Conservation (phyloP, 2,888 invertebrate species). For the Phalera bucephala region DNA sequence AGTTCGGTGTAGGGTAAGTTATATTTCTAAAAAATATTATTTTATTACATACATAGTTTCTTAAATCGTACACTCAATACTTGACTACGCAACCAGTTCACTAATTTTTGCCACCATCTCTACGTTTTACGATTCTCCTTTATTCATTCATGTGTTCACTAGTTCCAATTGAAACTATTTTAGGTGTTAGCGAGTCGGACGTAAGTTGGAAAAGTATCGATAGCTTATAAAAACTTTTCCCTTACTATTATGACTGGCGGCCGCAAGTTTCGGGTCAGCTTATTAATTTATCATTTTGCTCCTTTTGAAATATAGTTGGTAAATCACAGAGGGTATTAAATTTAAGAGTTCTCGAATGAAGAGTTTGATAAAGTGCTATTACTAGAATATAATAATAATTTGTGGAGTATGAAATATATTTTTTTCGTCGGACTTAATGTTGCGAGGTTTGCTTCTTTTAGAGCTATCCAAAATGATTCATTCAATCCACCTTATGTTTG, state of each 20-base stretch:
- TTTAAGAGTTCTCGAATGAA: too few relatives aligned
- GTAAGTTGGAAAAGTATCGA: slow-evolving; percentile 14
- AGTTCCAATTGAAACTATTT: slow-evolving; percentile 22
- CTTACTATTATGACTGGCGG: slow-evolving; percentile 22
- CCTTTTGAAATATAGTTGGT: slow-evolving; percentile 11
- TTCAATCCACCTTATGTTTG: too few relatives aligned
- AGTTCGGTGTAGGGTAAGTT: too few relatives aligned
- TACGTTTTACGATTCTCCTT: slow-evolving; percentile 24
- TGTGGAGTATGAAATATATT: too few relatives aligned
- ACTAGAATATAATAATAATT: too few relatives aligned
- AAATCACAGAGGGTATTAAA: too few relatives aligned
- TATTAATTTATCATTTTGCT: slow-evolving; percentile 19
- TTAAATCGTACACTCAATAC: neutral
- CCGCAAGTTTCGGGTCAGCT: slow-evolving; percentile 9
- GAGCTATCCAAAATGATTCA: too few relatives aligned
- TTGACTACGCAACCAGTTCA: slow-evolving; percentile 25
- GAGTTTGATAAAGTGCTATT: too few relatives aligned
- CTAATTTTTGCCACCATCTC: slow-evolving; percentile 16
- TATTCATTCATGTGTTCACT: slow-evolving; percentile 24
- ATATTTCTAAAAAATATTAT: too few relatives aligned
- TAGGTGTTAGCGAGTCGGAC: slow-evolving; percentile 7
- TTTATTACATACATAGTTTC: too few relatives aligned
- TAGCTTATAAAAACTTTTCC: slow-evolving; percentile 22
- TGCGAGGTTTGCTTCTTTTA: too few relatives aligned
- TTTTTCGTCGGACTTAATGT: too few relatives aligned